Evolutionary conservation across 2,113 vertebrate genomes (phyloP).

Genomic region (Brachyhypopomus occidentalis): DNA sequence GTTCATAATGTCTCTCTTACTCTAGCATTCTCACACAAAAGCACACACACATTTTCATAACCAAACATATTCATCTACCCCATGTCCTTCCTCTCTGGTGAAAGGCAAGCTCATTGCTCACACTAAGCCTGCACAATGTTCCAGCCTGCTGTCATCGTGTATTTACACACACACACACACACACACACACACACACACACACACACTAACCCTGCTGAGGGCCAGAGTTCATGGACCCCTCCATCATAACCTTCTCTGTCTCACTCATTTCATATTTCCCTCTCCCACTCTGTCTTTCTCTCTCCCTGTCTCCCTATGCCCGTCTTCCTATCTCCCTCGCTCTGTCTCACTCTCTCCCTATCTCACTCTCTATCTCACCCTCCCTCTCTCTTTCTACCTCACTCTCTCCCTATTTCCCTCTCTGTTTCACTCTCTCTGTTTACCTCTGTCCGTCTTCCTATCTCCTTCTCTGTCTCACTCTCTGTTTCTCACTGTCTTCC

Average conservation of each 20-base stretch:
- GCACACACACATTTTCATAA: not conserved
- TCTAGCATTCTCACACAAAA: not conserved
- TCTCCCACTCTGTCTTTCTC: too few species aligned
- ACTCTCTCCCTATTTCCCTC: too few species aligned
- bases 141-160: constrained; percentile 59
- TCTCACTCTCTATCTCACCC: too few species aligned
- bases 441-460: not conserved
- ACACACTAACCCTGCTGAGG: constrained; percentile 35
- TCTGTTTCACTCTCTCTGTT: too few species aligned
- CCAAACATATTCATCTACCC: constrained; percentile 44
- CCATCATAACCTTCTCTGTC: too few species aligned
- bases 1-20: not conserved
- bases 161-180: too few species aligned
- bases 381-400: too few species aligned
- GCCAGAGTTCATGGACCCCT: not conserved
- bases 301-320: not conserved
- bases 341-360: too few species aligned
- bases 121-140: constrained; percentile 59
- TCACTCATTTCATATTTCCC: too few species aligned
- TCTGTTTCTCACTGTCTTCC: too few species aligned
- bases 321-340: not conserved
- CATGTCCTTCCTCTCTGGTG: not conserved
- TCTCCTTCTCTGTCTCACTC: too few species aligned
- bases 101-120: constrained; percentile 63
- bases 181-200: too few species aligned